A percentile compares a stretch with the other conserved stretches of the same genome.
Conservation (phyloP, 2,888 invertebrate genomes). For the Himalopsyche tibetana region DNA sequence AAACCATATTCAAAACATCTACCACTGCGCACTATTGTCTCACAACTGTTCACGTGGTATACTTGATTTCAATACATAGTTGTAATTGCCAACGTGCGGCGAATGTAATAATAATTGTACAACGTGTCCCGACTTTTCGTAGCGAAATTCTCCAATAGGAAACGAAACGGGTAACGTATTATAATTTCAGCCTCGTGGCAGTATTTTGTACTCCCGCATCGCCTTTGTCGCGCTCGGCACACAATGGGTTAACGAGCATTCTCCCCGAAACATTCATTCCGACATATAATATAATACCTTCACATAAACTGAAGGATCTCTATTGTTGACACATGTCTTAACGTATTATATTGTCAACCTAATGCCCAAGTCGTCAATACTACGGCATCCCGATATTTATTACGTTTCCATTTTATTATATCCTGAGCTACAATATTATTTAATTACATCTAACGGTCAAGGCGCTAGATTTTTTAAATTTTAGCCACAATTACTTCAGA, state of each 20-base stretch:
- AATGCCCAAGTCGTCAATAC: not conserved
- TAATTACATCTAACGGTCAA: too few relatives aligned
- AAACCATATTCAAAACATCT: not conserved
- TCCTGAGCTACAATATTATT: too few relatives aligned
- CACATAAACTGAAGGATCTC: not conserved
- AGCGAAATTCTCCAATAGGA: not conserved
- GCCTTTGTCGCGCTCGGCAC: slow-evolving; percentile 7
- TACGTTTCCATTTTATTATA: too few relatives aligned
- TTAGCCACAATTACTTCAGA: too few relatives aligned
- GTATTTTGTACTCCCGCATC: not conserved
- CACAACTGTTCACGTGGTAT: not conserved
- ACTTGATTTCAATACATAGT: not conserved
- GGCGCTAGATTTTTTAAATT: too few relatives aligned
- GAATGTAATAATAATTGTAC: not conserved
- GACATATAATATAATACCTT: not conserved
- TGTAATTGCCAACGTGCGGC: not conserved
- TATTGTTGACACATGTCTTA: not conserved
- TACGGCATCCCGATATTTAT: too few relatives aligned
- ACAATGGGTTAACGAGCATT: slow-evolving; percentile 15
- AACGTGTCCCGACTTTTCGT: not conserved
- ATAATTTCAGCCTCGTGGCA: not conserved
- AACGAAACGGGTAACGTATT: not conserved
- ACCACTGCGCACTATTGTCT: not conserved
- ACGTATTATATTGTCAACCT: not conserved
- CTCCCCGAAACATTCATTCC: not conserved